A percentile compares a stretch with the other conserved stretches of the same genome.
phyloP scores from a whole-genome alignment of 1,140 invertebrate genomes.

The Prorops nasuta region DNA sequence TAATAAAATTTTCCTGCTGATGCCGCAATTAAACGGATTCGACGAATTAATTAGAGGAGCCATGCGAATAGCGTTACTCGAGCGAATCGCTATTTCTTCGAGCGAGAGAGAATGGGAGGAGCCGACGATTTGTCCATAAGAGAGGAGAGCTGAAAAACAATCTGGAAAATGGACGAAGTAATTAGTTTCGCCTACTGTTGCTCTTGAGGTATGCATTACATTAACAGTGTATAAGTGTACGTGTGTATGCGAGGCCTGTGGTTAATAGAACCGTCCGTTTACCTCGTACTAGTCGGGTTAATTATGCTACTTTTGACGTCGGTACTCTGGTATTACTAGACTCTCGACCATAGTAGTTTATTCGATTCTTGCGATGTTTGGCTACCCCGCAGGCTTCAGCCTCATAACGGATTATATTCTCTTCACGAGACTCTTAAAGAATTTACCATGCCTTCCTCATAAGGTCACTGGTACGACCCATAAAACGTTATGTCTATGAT shows the following conservation, averaged over 20 bases:
- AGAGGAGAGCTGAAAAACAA: no score
- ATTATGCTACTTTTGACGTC: conserved; percentile 24
- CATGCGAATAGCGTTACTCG: no score
- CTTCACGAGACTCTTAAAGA: conserved; percentile 12
- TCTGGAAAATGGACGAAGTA: no score
- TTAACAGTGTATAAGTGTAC: not conserved
- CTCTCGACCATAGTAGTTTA: conserved; percentile 25
- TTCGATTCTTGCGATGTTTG: conserved; percentile 21
- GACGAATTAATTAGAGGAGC: no score
- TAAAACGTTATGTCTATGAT: conserved; percentile 30
- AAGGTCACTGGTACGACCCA: conserved; percentile 26
- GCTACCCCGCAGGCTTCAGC: conserved; percentile 1
- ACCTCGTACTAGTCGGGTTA: conserved; percentile 29
- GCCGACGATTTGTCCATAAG: no score
- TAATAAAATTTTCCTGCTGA: no score
- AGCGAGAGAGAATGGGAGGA: conserved; percentile 1
- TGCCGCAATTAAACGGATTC: no score
- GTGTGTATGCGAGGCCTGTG: conserved; percentile 14
- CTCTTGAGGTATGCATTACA: no score
- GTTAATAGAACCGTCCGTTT: conserved; percentile 31
- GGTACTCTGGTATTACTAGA: conserved; percentile 25
- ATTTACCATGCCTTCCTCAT: conserved; percentile 19
- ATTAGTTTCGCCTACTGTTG: not conserved
- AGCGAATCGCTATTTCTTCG: no score
- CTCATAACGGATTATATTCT: conserved; percentile 30